These are phyloP conservation scores for Brachionus plicatilis DNA, from an alignment of 1,140 invertebrate genomes.

Conservation along the genomic window DNA sequence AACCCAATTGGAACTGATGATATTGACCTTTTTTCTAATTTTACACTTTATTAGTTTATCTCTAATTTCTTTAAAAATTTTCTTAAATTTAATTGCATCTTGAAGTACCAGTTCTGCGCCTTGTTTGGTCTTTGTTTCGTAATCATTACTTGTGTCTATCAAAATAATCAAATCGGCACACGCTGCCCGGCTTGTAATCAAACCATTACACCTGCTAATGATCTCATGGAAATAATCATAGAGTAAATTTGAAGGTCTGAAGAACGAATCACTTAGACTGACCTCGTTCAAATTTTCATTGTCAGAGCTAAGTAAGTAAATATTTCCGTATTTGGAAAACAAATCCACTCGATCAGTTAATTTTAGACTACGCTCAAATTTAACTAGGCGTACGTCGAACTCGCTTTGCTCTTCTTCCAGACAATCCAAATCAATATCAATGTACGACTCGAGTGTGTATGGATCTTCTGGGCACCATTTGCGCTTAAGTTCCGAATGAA, in stretches of 20 bases:
- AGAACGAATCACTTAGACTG: neutral
- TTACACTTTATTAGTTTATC: neutral
- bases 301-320: neutral
- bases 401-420: neutral
- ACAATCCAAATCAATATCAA: neutral
- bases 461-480: neutral
- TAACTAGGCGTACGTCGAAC: neutral
- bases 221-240: neutral
- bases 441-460: neutral
- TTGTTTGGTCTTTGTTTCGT: neutral
- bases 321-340: slow-evolving; percentile 8
- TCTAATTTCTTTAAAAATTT: neutral
- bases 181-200: slow-evolving; percentile 8
- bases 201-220: neutral
- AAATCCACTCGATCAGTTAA: neutral
- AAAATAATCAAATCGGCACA: slow-evolving; percentile 4
- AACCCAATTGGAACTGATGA: neutral
- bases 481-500: neutral
- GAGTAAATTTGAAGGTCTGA: neutral
- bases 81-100: neutral
- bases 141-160: neutral
- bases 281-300: neutral
- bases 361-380: neutral
- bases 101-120: neutral
- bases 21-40: neutral